These are phyloP conservation scores for Fragum fragum DNA, from an alignment of 2,888 invertebrate species.

Conservation along the genomic window DNA sequence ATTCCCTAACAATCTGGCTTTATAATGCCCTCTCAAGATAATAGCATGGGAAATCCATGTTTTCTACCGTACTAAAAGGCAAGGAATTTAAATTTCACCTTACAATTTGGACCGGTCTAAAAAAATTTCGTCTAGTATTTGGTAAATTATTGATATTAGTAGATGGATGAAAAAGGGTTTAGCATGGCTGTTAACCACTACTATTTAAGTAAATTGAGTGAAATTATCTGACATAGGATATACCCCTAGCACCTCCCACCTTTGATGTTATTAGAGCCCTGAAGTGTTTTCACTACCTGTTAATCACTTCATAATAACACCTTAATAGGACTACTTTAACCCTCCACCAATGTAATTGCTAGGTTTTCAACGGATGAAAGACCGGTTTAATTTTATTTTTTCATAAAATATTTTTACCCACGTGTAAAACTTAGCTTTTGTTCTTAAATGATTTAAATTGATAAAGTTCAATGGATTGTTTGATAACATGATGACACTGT, in stretches of 20 bases:
- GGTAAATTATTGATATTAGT: too few relatives aligned
- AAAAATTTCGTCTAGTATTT: too few relatives aligned
- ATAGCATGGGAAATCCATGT: too few relatives aligned
- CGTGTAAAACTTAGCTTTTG: neutral
- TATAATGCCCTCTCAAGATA: too few relatives aligned
- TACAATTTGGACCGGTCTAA: too few relatives aligned
- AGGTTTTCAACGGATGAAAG: neutral
- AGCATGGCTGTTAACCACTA: neutral
- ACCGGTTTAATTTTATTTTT: conserved; percentile 1
- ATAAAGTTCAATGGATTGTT: too few relatives aligned
- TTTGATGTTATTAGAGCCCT: conserved; percentile 24
- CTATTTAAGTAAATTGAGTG: conserved; percentile 15
- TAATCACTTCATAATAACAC: conserved; percentile 23
- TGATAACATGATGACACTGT: too few relatives aligned
- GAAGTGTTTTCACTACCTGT: conserved; percentile 19
- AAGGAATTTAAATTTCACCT: too few relatives aligned
- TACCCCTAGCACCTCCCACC: conserved; percentile 2
- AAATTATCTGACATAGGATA: conserved; percentile 19
- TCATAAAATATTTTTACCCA: neutral
- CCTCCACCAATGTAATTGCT: conserved; percentile 7
- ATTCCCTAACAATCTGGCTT: too few relatives aligned
- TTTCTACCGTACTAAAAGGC: too few relatives aligned
- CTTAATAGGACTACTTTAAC: conserved; percentile 4
- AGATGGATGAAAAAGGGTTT: neutral
- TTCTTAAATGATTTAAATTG: too few relatives aligned